phyloP scores from a whole-genome alignment of 2,113 vertebrate genomes.

The Malurus alboscapulatus region DNA sequence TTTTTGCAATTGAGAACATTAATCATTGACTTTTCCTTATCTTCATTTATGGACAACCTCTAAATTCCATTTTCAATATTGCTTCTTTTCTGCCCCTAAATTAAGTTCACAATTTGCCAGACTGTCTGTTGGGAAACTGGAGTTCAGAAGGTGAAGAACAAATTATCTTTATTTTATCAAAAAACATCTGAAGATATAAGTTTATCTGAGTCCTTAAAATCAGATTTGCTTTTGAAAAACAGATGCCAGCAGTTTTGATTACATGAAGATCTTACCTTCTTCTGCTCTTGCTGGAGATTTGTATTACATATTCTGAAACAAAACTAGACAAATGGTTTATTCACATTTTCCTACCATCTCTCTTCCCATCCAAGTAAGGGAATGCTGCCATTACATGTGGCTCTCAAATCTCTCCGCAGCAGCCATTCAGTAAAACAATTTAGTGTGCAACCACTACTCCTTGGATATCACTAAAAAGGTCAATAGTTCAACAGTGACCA shows the following conservation, averaged over 20 bases:
- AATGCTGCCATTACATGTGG: neutral
- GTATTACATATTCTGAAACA: neutral
- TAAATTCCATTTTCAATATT: neutral
- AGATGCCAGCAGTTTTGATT: neutral
- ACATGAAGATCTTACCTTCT: neutral
- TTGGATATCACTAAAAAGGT: neutral
- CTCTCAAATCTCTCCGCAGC: neutral
- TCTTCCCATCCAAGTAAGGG: neutral
- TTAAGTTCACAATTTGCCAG: neutral
- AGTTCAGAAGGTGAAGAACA: neutral
- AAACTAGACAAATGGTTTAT: neutral
- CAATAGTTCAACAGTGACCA: neutral
- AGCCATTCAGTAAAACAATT: neutral
- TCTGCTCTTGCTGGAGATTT: neutral
- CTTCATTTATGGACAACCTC: neutral
- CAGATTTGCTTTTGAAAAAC: neutral
- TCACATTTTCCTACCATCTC: neutral
- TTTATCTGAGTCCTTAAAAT: neutral
- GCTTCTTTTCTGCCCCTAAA: neutral
- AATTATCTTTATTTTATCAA: neutral
- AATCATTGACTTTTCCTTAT: rapidly evolving
- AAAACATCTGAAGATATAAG: neutral
- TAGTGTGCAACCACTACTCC: neutral
- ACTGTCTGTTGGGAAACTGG: neutral
- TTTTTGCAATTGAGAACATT: neutral